These are phyloP conservation scores for Ptychoptera albimana DNA, from an alignment of 2,888 invertebrate species.

Conservation along the genomic window DNA sequence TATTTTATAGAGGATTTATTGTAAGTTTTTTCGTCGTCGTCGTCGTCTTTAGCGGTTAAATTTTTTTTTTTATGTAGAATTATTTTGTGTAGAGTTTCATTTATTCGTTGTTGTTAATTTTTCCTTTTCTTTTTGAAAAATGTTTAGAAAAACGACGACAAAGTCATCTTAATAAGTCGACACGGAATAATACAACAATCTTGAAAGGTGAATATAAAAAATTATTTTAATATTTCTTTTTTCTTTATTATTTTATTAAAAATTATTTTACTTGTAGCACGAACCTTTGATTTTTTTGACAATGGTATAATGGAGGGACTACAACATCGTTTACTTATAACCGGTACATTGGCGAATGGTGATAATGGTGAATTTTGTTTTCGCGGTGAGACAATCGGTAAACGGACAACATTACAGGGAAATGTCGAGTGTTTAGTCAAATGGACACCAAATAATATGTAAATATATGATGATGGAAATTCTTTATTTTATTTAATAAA, in stretches of 20 bases:
- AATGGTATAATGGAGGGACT: constrained; percentile 83
- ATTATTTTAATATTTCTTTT: not conserved
- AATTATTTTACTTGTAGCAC: constrained; percentile 45
- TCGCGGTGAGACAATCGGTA: constrained; percentile 51
- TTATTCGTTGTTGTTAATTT: not conserved
- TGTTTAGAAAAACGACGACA: not conserved
- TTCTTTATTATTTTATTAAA: not conserved
- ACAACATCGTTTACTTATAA: constrained; percentile 60
- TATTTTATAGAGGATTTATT: too few relatives aligned
- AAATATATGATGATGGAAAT: constrained; percentile 12
- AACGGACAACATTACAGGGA: constrained; percentile 45
- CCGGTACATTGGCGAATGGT: constrained; percentile 44
- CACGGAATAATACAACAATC: not conserved
- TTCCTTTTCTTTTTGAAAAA: not conserved
- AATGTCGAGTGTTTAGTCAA: constrained; percentile 56
- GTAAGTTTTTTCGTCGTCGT: too few relatives aligned
- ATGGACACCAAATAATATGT: constrained; percentile 79
- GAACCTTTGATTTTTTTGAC: constrained; percentile 90
- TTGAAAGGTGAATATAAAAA: not conserved
- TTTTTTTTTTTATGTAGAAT: too few relatives aligned
- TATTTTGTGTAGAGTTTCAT: too few relatives aligned
- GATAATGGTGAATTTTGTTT: constrained; percentile 52
- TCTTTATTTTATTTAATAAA: constrained; percentile 1
- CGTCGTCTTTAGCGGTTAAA: too few relatives aligned
- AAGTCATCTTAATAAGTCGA: too few relatives aligned